Conservation (phyloP, 2,113 vertebrate genomes). For the Onychostoma macrolepis region DNA sequence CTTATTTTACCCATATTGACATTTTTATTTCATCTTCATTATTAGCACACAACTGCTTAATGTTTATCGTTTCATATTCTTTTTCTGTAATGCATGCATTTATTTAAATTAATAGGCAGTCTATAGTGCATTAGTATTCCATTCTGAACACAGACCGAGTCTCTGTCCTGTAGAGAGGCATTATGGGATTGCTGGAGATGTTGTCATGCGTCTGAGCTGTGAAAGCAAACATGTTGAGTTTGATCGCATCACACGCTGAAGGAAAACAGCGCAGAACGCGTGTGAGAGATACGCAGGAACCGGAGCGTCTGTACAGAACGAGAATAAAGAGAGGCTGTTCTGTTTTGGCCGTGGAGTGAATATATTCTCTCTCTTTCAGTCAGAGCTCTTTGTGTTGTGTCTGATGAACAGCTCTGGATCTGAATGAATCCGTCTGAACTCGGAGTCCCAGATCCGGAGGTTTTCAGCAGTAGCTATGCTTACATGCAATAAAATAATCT, state of each 20-base stretch:
- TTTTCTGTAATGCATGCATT: too few species aligned
- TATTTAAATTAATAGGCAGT: too few species aligned
- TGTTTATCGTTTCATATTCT: too few species aligned
- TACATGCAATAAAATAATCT: not conserved
- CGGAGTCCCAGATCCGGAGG: not conserved
- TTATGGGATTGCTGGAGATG: constrained; percentile 27
- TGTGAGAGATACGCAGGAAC: not conserved
- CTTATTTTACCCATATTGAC: too few species aligned
- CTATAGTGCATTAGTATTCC: not conserved
- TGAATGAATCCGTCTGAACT: not conserved
- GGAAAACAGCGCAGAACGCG: not conserved
- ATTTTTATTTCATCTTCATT: too few species aligned
- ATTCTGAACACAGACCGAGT: too few species aligned
- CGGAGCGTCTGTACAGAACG: not conserved
- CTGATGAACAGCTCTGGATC: not conserved
- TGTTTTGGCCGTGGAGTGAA: not conserved
- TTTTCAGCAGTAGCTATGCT: not conserved
- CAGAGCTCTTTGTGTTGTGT: not conserved
- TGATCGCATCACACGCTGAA: not conserved
- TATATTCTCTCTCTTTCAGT: constrained; percentile 13
- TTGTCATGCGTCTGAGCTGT: not conserved
- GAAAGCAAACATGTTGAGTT: not conserved
- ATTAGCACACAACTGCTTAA: too few species aligned
- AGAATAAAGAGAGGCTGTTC: not conserved
- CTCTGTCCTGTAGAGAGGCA: constrained; percentile 1